Percentiles rank a stretch among this genome's conserved stretches.
These are phyloP conservation scores for Drosophila tsacasi DNA, from an alignment of 1,140 invertebrate species.

Conservation along the genomic window DNA sequence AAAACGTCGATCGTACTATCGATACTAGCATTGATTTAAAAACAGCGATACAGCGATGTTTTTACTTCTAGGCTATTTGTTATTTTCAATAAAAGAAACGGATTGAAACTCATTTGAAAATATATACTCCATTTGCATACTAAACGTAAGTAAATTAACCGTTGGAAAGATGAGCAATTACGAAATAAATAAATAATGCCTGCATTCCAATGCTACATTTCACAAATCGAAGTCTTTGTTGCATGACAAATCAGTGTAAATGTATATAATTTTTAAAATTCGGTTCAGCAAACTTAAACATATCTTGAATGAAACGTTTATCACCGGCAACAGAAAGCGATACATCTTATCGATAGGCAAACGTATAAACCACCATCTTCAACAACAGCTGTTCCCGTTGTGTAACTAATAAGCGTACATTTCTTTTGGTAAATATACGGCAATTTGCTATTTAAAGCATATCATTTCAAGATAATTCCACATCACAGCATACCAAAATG, in stretches of 20 bases:
- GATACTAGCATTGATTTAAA: too few relatives aligned
- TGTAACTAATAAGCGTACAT: conserved; percentile 31
- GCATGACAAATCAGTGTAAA: background rate
- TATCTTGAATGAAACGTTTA: background rate
- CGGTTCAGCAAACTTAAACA: background rate
- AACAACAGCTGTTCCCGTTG: conserved; percentile 14
- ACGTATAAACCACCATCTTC: background rate
- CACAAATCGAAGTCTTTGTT: background rate
- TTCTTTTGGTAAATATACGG: conserved; percentile 54
- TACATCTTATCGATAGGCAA: conserved; percentile 1
- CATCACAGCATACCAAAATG: conserved; percentile 56
- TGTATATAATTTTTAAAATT: background rate
- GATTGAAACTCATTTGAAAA: too few relatives aligned
- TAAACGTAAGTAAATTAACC: too few relatives aligned
- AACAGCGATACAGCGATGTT: too few relatives aligned
- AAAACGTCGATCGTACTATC: too few relatives aligned
- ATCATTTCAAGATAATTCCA: background rate
- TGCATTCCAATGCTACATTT: too few relatives aligned
- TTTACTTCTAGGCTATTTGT: too few relatives aligned
- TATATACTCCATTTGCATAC: too few relatives aligned
- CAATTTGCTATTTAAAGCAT: background rate
- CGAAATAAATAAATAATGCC: background rate
- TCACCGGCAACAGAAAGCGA: background rate
- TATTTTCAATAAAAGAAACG: too few relatives aligned
- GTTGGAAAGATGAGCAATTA: background rate